Conservation (phyloP, 2,797 vertebrate genomes). For the Sebastes trivittatus region DNA sequence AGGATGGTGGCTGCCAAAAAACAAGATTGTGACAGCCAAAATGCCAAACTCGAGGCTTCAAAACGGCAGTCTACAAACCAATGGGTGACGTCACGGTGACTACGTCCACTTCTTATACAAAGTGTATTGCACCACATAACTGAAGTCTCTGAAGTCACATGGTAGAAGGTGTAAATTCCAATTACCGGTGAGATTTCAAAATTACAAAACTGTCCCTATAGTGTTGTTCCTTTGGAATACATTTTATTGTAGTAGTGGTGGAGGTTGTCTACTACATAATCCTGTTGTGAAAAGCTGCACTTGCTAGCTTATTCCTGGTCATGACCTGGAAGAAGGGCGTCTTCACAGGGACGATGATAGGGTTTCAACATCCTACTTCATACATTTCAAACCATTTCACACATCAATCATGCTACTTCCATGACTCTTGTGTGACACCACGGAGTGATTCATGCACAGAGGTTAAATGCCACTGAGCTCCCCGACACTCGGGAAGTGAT, state of each 20-base stretch:
- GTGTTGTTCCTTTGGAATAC: neutral
- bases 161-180: neutral
- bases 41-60: too few relatives aligned
- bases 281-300: neutral
- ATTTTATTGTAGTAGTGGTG: neutral
- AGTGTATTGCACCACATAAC: neutral
- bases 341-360: neutral
- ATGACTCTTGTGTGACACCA: neutral
- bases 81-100: too few relatives aligned
- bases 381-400: conserved; percentile 16
- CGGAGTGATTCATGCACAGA: neutral
- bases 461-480: conserved; percentile 9
- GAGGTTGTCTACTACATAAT: neutral
- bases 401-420: conserved; percentile 17
- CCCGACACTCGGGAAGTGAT: conserved; percentile 1
- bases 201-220: neutral
- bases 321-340: neutral
- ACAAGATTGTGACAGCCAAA: too few relatives aligned
- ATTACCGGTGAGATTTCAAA: neutral
- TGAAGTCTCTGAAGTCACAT: neutral
- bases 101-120: too few relatives aligned
- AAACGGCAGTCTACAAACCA: too few relatives aligned
- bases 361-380: neutral
- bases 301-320: neutral
- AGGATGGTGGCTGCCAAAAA: too few relatives aligned